phyloP scores from a whole-genome alignment of 1,140 invertebrate genomes.

The Helicorthomorpha holstii region DNA sequence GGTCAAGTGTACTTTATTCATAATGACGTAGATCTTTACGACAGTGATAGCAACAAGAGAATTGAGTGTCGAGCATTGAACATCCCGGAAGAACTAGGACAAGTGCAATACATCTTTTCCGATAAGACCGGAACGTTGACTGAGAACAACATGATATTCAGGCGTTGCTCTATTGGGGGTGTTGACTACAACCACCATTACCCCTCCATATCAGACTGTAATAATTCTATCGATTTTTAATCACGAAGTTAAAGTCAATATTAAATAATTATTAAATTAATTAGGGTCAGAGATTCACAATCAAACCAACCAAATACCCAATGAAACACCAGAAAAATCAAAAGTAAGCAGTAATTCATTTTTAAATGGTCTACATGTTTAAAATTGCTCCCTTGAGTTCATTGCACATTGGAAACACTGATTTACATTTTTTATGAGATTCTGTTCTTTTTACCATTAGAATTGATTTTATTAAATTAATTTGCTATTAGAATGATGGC shows the following conservation, averaged over 20 bases:
- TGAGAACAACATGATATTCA: conserved; percentile 94
- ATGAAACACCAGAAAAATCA: no score
- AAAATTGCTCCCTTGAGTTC: conserved; percentile 2
- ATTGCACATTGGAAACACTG: conserved; percentile 1
- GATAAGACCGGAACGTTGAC: conserved; percentile 96
- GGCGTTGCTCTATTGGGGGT: conserved; percentile 70
- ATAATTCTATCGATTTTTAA: no score
- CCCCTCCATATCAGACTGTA: conserved; percentile 5
- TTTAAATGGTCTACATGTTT: background rate
- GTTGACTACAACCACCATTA: conserved; percentile 64
- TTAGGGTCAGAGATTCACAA: background rate
- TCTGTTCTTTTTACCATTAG: no score
- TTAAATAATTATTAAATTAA: background rate
- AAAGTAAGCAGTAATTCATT: no score
- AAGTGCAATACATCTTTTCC: conserved; percentile 90
- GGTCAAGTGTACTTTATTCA: conserved; percentile 92
- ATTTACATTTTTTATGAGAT: no score
- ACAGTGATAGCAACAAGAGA: conserved; percentile 59
- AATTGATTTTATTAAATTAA: conserved; percentile 4
- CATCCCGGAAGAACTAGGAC: conserved; percentile 91
- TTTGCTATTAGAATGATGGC: background rate
- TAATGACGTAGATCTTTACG: conserved; percentile 70
- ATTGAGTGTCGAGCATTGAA: conserved; percentile 91
- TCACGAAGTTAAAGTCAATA: no score
- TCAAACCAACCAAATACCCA: background rate